Base-by-base conservation (phyloP, 1,140 invertebrate genomes). In the Forficula auricularia region DNA sequence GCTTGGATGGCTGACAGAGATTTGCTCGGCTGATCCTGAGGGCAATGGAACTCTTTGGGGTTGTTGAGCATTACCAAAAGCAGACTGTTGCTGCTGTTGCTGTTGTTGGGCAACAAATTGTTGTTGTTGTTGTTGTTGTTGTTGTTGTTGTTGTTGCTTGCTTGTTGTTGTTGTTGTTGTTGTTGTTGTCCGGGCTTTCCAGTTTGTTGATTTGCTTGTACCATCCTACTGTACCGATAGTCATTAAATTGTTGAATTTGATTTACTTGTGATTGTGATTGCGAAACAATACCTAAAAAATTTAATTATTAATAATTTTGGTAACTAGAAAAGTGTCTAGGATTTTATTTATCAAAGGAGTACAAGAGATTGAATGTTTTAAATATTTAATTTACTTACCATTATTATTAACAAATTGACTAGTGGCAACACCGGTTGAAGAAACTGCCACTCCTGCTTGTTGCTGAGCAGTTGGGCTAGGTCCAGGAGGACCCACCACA, bases 31-130 rank as follows among this genome's bases (percentile, higher is more conserved):
- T 1, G 63, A 59, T 12, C 62, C 62, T 4, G 64, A 61, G 18
- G 64, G 58, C 57, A 15, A 57, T 56, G 0, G 63, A 57, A 53
- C 62, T 62, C 2, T 63, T 57, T 6, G 65, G 64, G 3, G 63
- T 64, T 48, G 64, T 27, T 58, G 60, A 43, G 47, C 56, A 10
- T 54, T 38, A 10, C 52, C 52, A 43, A 52, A 57, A 6, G 55
- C 52, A 1, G 58, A 45, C 44, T 59, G 57, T 38, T 52, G 32
- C 30, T 41, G 38, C 27, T 41, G 44, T 19, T 46, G 45, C 18
- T 36, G 41, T 16, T 38, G 35, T 27, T 42, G 48, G 31, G 36
- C 37, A 31, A 33, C 34, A 39, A 52, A n/a, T 44, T 49, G 43
- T 19, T 50, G 54, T 16, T 54, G 53, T 10, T 43, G 40, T 0